Percentiles rank a stretch among this genome's conserved stretches.
phyloP scores from a whole-genome alignment of 2,113 vertebrate genomes.

The Benitochromis conjunctus region DNA sequence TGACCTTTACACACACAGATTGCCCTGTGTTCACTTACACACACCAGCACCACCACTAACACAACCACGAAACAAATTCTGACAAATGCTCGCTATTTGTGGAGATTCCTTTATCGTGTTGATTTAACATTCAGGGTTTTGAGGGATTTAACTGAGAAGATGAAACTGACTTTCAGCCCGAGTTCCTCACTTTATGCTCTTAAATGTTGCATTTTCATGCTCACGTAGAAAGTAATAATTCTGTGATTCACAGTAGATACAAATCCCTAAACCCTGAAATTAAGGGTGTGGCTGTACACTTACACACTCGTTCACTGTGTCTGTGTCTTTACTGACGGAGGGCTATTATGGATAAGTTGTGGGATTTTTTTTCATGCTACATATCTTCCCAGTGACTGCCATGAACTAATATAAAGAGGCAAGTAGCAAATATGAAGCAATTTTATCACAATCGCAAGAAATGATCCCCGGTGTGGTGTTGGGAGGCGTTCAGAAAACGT shows the following conservation, averaged over 20 bases:
- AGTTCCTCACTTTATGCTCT: neutral
- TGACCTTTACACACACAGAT: neutral
- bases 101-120: neutral
- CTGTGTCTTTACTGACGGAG: slow-evolving; percentile 49
- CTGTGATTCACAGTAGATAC: neutral
- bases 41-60: slow-evolving; percentile 21
- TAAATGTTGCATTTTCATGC: neutral
- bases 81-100: neutral
- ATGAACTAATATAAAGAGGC: neutral
- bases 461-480: neutral
- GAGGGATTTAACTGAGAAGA: neutral
- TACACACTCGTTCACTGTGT: neutral
- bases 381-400: slow-evolving; percentile 22
- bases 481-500: neutral
- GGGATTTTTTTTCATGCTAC: neutral
- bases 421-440: neutral
- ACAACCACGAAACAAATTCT: neutral
- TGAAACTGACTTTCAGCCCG: neutral
- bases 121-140: neutral
- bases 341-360: slow-evolving; percentile 48
- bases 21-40: neutral
- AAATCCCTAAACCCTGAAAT: neutral
- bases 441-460: neutral
- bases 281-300: neutral
- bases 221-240: neutral